A percentile compares a stretch with the other conserved stretches of the same genome.
These are phyloP conservation scores for Helicoverpa zea DNA, from an alignment of 1,140 invertebrate species.

Conservation along the genomic window DNA sequence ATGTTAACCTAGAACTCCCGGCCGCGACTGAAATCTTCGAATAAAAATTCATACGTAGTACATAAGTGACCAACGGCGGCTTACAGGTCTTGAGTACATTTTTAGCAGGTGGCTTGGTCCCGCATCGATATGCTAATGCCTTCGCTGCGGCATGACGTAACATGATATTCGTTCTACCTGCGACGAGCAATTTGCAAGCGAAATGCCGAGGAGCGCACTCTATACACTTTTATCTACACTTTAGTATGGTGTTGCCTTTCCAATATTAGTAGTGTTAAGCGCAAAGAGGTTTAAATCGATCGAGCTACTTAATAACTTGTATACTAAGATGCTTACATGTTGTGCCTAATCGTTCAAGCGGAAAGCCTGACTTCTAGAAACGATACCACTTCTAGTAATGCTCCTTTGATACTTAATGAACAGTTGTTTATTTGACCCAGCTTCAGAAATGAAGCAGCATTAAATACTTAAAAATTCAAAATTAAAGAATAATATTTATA, in stretches of 20 bases:
- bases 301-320: conserved; percentile 2
- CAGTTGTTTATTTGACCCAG: no score
- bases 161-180: conserved; percentile 69
- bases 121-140: conserved; percentile 75
- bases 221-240: conserved; percentile 48
- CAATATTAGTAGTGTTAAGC: conserved; percentile 18
- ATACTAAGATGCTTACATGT: not conserved
- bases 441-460: no score
- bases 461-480: no score
- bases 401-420: no score
- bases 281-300: not conserved
- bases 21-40: conserved; percentile 5
- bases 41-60: conserved; percentile 37
- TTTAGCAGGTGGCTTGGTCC: conserved; percentile 55
- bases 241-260: conserved; percentile 35
- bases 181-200: conserved; percentile 75
- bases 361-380: no score
- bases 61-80: conserved; percentile 32
- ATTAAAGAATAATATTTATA: no score
- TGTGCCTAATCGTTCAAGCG: no score
- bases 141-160: conserved; percentile 61
- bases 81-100: conserved; percentile 53
- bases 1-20: not conserved
- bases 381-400: no score
- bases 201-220: conserved; percentile 63